phyloP scores from a whole-genome alignment of 2,113 vertebrate genomes.

The Orycteropus afer region DNA sequence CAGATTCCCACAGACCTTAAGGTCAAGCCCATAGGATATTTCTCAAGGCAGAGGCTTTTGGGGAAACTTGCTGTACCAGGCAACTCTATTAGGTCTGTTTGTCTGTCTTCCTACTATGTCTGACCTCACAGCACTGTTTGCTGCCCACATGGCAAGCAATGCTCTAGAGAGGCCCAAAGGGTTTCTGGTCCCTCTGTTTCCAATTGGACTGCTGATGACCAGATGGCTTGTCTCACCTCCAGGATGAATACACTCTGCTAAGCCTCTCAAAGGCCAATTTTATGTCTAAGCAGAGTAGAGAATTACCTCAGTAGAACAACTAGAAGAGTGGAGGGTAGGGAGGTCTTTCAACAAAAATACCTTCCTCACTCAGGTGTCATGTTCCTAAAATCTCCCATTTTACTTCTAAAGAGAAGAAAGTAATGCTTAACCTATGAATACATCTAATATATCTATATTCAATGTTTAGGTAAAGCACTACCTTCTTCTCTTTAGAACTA shows the following conservation, averaged over 20 bases:
- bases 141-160: background rate
- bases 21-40: background rate
- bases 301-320: background rate
- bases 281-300: background rate
- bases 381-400: background rate
- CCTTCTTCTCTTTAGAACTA: background rate
- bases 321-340: background rate
- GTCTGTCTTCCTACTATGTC: background rate
- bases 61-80: background rate
- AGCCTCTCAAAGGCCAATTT: background rate
- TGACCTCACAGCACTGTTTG: background rate
- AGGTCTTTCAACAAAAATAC: background rate
- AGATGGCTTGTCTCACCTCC: fast-evolving
- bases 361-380: background rate
- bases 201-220: background rate
- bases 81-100: background rate
- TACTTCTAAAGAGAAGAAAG: background rate
- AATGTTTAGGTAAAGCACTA: background rate
- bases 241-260: background rate
- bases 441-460: background rate
- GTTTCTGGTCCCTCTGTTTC: fast-evolving
- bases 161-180: fast-evolving
- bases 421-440: background rate
- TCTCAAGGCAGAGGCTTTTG: background rate
- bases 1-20: background rate